These are phyloP conservation scores for Corella eumyota DNA, from an alignment of 23 tunicate genomes.

Conservation along the genomic window DNA sequence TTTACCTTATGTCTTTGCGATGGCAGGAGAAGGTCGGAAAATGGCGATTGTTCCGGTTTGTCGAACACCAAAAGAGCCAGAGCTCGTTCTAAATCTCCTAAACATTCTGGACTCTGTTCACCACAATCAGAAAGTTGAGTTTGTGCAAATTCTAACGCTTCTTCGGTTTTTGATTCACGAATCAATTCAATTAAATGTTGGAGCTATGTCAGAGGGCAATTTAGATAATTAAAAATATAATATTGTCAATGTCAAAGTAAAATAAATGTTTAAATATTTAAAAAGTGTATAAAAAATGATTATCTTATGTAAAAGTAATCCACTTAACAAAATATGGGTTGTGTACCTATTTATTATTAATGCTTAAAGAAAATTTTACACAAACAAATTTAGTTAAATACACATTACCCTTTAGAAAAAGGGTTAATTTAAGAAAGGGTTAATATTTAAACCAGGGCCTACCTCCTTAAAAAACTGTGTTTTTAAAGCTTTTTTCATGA, in stretches of 20 bases:
- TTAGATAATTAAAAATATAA: not conserved
- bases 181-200: conserved; percentile 90
- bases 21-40: conserved; percentile 63
- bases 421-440: too few relatives aligned
- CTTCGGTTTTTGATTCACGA: conserved; percentile 59
- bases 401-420: too few relatives aligned
- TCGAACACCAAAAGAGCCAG: conserved; percentile 83
- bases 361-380: too few relatives aligned
- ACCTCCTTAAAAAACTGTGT: too few relatives aligned
- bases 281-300: not conserved
- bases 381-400: too few relatives aligned
- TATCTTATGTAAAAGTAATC: too few relatives aligned
- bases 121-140: conserved; percentile 65
- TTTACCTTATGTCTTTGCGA: conserved; percentile 76
- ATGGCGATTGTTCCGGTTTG: conserved; percentile 87
- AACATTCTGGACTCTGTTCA: conserved; percentile 83
- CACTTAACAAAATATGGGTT: too few relatives aligned
- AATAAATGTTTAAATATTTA: not conserved
- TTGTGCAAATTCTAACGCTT: conserved; percentile 93
- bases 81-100: conserved; percentile 82
- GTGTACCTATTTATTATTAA: too few relatives aligned
- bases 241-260: not conserved
- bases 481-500: too few relatives aligned
- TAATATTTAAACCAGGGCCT: too few relatives aligned
- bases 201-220: conserved; percentile 23